A percentile compares a stretch with the other conserved stretches of the same genome.
Conservation (phyloP, 2,797 vertebrate genomes). For the Coregonus ussuriensis region DNA sequence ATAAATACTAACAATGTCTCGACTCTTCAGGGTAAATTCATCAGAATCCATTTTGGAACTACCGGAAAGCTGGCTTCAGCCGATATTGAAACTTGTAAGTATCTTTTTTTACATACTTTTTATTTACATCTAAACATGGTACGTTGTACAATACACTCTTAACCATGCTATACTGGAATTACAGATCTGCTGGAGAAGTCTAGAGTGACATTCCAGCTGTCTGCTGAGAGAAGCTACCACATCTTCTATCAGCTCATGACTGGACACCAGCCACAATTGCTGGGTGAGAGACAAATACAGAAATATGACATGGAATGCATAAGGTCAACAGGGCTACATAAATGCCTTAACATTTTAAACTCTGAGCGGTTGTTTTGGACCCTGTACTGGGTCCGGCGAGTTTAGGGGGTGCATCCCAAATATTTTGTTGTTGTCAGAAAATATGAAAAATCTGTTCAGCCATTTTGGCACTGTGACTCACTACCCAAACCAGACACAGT, state of each 20-base stretch:
- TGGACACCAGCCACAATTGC: constrained; percentile 79
- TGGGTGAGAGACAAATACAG: constrained; percentile 56
- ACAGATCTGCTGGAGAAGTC: constrained; percentile 80
- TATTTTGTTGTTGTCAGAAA: too few relatives aligned
- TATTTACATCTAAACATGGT: not conserved
- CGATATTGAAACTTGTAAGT: constrained; percentile 93
- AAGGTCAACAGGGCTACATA: too few relatives aligned
- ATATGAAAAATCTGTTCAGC: too few relatives aligned
- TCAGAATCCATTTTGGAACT: constrained; percentile 88
- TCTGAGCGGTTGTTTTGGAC: too few relatives aligned
- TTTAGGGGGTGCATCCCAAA: too few relatives aligned
- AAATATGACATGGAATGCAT: not conserved
- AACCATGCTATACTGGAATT: not conserved
- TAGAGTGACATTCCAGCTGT: constrained; percentile 79
- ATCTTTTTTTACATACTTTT: not conserved
- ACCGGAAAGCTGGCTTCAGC: constrained; percentile 90
- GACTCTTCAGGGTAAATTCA: constrained; percentile 84
- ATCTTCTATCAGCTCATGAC: constrained; percentile 80
- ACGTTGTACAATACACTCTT: constrained; percentile 10
- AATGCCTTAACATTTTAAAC: too few relatives aligned
- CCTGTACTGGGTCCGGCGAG: too few relatives aligned
- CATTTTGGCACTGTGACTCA: too few relatives aligned
- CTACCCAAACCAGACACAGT: too few relatives aligned
- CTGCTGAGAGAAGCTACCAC: constrained; percentile 80
- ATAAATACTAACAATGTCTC: not conserved